phyloP scores from a whole-genome alignment of 2,888 invertebrate species.

The Clusia tigrina region DNA sequence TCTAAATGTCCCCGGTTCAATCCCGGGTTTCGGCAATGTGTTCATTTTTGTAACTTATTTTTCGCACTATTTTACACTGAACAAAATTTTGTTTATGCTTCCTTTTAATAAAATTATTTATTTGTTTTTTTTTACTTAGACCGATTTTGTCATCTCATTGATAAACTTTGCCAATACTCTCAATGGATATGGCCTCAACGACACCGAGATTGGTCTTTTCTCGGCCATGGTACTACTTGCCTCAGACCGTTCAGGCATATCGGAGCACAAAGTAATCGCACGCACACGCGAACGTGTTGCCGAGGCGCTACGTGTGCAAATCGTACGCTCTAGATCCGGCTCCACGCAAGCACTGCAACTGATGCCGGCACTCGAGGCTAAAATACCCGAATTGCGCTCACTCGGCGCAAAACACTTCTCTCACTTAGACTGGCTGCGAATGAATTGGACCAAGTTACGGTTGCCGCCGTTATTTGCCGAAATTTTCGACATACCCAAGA shows the following conservation, averaged over 20 bases:
- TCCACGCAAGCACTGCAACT: slow-evolving; percentile 64
- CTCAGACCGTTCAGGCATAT: slow-evolving; percentile 81
- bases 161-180: slow-evolving; percentile 82
- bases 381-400: slow-evolving; percentile 80
- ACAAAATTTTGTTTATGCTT: neutral
- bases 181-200: slow-evolving; percentile 79
- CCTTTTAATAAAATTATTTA: neutral
- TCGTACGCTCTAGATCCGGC: slow-evolving; percentile 64
- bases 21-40: slow-evolving; percentile 59
- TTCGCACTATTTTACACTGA: too few relatives aligned
- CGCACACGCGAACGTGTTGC: slow-evolving; percentile 81
- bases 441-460: slow-evolving; percentile 83
- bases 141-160: slow-evolving; percentile 81
- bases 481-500: slow-evolving; percentile 94
- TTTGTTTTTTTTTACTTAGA: slow-evolving; percentile 68
- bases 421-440: slow-evolving; percentile 89
- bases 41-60: too few relatives aligned
- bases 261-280: slow-evolving; percentile 80
- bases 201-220: slow-evolving; percentile 90
- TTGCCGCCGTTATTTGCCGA: slow-evolving; percentile 95
- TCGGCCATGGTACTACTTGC: slow-evolving; percentile 85
- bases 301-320: slow-evolving; percentile 87
- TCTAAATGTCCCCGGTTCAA: slow-evolving; percentile 63
- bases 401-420: slow-evolving; percentile 85
- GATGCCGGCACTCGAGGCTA: slow-evolving; percentile 66